Conservation (phyloP, 2,113 vertebrate species). For the Gallinago undulata region DNA sequence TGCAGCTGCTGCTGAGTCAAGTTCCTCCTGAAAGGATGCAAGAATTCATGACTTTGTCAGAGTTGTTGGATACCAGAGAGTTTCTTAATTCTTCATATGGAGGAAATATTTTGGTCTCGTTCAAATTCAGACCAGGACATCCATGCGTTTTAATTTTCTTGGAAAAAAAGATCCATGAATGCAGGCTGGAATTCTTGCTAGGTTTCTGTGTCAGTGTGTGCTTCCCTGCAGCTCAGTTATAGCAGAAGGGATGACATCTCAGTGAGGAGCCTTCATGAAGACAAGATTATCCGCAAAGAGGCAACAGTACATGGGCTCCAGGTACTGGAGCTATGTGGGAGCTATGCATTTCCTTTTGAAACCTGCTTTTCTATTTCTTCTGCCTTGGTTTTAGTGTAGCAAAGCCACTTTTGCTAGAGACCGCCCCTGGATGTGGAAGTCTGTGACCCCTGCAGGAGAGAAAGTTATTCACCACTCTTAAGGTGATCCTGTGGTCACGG, state of each 20-base stretch:
- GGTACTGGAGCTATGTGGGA: accelerated
- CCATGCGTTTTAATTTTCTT: neutral
- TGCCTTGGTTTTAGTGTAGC: neutral
- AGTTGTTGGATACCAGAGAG: neutral
- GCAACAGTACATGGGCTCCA: accelerated
- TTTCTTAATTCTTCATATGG: neutral
- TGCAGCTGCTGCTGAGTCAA: neutral
- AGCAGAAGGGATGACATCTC: neutral
- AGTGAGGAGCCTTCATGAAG: neutral
- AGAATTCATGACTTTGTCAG: neutral
- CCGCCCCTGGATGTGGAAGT: no score
- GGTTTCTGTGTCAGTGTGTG: neutral
- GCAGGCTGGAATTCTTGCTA: neutral
- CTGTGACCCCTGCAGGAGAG: neutral
- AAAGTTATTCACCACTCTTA: neutral
- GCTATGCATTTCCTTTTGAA: neutral
- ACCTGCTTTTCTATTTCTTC: neutral
- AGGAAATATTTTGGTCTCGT: neutral
- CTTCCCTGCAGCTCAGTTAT: neutral
- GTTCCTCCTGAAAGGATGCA: neutral
- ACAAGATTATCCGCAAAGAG: neutral
- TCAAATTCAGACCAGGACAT: neutral
- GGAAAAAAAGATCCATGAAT: neutral
- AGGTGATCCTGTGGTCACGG: neutral
- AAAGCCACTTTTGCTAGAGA: neutral